These are phyloP conservation scores for Oncorhynchus tshawytscha DNA, from an alignment of 2,113 vertebrate genomes.

Conservation along the genomic window DNA sequence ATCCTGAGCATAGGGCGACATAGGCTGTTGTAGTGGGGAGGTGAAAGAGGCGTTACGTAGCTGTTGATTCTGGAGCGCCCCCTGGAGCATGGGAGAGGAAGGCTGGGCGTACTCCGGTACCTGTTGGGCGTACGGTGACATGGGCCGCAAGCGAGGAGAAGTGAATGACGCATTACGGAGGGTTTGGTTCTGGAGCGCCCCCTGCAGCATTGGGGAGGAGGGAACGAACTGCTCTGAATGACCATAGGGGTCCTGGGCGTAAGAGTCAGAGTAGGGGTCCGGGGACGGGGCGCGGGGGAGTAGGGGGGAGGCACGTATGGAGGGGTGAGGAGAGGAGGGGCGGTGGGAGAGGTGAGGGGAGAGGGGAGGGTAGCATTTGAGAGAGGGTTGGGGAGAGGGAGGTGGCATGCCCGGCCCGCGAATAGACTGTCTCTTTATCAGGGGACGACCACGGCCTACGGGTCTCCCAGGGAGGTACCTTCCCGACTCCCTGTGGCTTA, in stretches of 20 bases:
- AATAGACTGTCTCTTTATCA: slow-evolving; percentile 63
- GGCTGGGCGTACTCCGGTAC: slow-evolving; percentile 27
- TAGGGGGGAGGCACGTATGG: slow-evolving; percentile 43
- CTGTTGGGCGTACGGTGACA: slow-evolving; percentile 53
- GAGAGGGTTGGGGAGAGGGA: slow-evolving; percentile 66
- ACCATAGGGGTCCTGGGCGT: slow-evolving; percentile 24
- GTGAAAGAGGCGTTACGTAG: slow-evolving; percentile 55
- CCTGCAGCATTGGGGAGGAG: slow-evolving; percentile 50
- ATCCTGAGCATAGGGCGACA: slow-evolving; percentile 53
- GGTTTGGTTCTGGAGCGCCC: slow-evolving; percentile 55
- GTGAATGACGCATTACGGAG: slow-evolving; percentile 57
- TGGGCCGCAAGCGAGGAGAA: slow-evolving; percentile 45
- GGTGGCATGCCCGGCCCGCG: slow-evolving; percentile 50
- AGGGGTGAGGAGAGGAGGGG: slow-evolving; percentile 59
- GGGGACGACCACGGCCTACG: slow-evolving; percentile 70
- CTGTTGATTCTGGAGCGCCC: slow-evolving; percentile 59
- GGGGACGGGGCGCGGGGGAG: slow-evolving; percentile 23
- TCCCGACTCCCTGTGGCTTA: slow-evolving; percentile 51
- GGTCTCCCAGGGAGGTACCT: slow-evolving; percentile 51
- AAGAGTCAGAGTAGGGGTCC: slow-evolving; percentile 14
- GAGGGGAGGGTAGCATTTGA: slow-evolving; percentile 61
- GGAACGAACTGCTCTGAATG: slow-evolving; percentile 42
- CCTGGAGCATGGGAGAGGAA: slow-evolving; percentile 56
- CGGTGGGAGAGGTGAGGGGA: slow-evolving; percentile 64
- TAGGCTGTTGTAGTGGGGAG: slow-evolving; percentile 47